These are phyloP conservation scores for Scatophagus argus DNA, from an alignment of 2,113 vertebrate species.

Conservation along the genomic window DNA sequence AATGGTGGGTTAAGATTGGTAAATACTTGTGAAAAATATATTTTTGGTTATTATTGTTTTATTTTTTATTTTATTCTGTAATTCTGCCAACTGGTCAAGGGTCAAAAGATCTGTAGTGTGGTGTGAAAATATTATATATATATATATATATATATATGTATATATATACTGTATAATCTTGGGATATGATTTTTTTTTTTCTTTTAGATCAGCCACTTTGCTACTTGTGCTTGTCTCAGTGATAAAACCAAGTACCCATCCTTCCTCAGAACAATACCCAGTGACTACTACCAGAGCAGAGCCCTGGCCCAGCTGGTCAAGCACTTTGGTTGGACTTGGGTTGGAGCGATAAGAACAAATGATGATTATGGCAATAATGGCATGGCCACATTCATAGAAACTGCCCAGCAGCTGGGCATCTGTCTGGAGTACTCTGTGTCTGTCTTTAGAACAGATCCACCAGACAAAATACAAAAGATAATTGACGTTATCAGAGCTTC, in stretches of 20 bases:
- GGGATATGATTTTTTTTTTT: not conserved
- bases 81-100: not conserved
- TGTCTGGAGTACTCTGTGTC: slow-evolving; percentile 74
- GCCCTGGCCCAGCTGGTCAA: slow-evolving; percentile 75
- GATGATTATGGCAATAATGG: slow-evolving; percentile 82
- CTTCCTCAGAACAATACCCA: slow-evolving; percentile 76
- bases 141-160: not conserved
- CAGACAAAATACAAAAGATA: slow-evolving; percentile 67
- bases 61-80: not conserved
- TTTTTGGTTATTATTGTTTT: no score
- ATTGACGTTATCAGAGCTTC: slow-evolving; percentile 75
- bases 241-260: slow-evolving; percentile 76
- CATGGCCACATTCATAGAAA: slow-evolving; percentile 76
- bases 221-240: slow-evolving; percentile 80
- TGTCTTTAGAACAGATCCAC: slow-evolving; percentile 69
- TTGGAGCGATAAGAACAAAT: slow-evolving; percentile 79
- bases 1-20: slow-evolving; percentile 67
- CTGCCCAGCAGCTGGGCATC: slow-evolving; percentile 66
- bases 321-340: slow-evolving; percentile 84
- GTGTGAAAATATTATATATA: not conserved
- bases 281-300: slow-evolving; percentile 78
- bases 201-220: slow-evolving; percentile 78
- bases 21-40: not conserved
- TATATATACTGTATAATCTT: not conserved
- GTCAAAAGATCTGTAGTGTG: not conserved